These are phyloP conservation scores for Troides helena DNA, from an alignment of 2,888 invertebrate genomes.

Conservation along the genomic window DNA sequence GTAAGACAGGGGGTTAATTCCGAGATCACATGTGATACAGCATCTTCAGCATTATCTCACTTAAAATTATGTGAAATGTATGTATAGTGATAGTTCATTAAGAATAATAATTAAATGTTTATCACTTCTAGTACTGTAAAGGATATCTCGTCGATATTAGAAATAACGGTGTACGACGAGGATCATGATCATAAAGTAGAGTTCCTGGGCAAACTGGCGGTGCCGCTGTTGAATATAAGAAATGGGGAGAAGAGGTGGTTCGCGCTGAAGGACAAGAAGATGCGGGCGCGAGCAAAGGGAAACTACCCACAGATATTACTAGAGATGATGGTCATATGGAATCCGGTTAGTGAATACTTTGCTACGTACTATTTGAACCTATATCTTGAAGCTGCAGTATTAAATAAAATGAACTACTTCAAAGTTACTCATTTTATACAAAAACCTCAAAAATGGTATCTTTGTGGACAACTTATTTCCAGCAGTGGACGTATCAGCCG, in stretches of 20 bases:
- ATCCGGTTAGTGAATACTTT: slow-evolving; percentile 82
- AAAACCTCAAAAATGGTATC: no score
- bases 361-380: background rate
- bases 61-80: no score
- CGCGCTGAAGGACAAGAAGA: slow-evolving; percentile 96
- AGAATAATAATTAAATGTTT: background rate
- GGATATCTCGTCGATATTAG: slow-evolving; percentile 96
- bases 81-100: no score
- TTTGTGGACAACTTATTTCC: no score
- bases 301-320: slow-evolving; percentile 92
- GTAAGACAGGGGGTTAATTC: no score
- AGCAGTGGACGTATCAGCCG: no score
- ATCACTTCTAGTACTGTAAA: slow-evolving; percentile 87
- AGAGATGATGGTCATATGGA: slow-evolving; percentile 96
- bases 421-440: no score
- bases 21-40: no score
- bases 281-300: slow-evolving; percentile 94
- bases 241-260: slow-evolving; percentile 98
- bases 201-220: slow-evolving; percentile 94
- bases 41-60: no score
- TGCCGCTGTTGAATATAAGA: slow-evolving; percentile 91
- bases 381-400: no score
- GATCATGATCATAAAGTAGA: slow-evolving; percentile 99
- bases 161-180: slow-evolving; percentile 98
- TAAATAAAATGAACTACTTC: no score